A percentile compares a stretch with the other conserved stretches of the same genome.
These are phyloP conservation scores for Channallabes apus DNA, from an alignment of 2,797 vertebrate genomes.

Conservation along the genomic window DNA sequence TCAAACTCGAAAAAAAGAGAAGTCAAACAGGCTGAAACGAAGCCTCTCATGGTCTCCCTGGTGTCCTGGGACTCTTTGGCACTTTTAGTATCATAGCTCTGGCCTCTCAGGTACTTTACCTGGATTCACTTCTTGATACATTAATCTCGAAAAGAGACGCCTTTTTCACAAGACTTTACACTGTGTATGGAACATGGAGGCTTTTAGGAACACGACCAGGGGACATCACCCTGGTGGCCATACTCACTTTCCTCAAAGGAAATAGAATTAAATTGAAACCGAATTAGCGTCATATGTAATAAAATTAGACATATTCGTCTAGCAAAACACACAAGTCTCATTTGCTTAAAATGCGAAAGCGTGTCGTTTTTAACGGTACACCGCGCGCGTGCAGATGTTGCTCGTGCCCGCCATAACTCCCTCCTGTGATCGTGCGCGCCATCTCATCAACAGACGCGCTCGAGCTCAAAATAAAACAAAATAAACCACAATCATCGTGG, in stretches of 20 bases:
- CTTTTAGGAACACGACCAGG: background rate
- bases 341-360: background rate
- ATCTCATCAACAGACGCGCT: background rate
- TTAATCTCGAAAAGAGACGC: background rate
- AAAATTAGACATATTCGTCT: background rate
- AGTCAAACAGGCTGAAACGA: background rate
- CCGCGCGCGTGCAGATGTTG: slow-evolving; percentile 18
- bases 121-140: too few relatives aligned
- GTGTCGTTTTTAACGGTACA: background rate
- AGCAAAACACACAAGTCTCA: background rate
- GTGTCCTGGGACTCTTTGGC: background rate
- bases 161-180: background rate
- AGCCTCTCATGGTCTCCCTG: background rate
- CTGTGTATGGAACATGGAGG: background rate
- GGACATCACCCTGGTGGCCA: too few relatives aligned
- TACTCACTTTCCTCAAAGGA: background rate
- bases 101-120: background rate
- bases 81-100: background rate
- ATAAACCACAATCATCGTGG: background rate
- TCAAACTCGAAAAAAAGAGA: background rate
- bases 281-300: background rate
- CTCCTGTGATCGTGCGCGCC: slow-evolving; percentile 20
- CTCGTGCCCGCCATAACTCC: slow-evolving; percentile 19
- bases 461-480: background rate
- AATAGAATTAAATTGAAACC: background rate